phyloP scores from a whole-genome alignment of 2,797 vertebrate genomes.

The Onychomys arenicola region DNA sequence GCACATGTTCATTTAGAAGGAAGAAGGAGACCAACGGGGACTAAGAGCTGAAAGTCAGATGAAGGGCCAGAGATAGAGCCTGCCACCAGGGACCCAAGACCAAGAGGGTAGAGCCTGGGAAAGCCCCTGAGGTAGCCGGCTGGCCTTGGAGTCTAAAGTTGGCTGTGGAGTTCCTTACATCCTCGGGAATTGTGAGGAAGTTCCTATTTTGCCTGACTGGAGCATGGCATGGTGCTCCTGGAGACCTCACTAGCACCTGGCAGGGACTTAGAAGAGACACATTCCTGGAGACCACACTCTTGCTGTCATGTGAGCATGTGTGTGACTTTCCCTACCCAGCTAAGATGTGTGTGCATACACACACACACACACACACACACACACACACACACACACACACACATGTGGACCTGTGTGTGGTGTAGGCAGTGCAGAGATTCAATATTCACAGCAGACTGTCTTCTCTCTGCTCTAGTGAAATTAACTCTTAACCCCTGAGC shows the following conservation, averaged over 20 bases:
- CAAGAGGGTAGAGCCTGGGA: neutral
- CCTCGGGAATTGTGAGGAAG: neutral
- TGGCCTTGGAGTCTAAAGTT: neutral
- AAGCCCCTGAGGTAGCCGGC: neutral
- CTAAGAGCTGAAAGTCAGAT: neutral
- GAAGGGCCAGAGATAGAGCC: neutral
- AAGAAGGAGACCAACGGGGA: neutral
- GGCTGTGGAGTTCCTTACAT: neutral
- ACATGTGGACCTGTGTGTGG: neutral
- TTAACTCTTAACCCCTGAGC: too few relatives aligned
- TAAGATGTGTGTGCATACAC: neutral
- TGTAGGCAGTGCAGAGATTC: neutral
- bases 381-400: too few relatives aligned
- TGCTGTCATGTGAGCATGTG: neutral
- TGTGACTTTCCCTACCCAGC: neutral
- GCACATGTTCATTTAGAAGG: neutral
- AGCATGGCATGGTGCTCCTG: neutral
- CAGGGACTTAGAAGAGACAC: rapidly evolving
- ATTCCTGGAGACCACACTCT: neutral
- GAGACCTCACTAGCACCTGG: neutral
- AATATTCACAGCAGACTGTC: neutral
- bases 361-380: too few relatives aligned
- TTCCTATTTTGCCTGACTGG: neutral
- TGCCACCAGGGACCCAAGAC: neutral
- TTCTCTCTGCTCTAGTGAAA: neutral